Percentiles rank a stretch among this genome's conserved stretches.
phyloP scores from a whole-genome alignment of 2,888 invertebrate species.

The Agonopterix alstromeriana region DNA sequence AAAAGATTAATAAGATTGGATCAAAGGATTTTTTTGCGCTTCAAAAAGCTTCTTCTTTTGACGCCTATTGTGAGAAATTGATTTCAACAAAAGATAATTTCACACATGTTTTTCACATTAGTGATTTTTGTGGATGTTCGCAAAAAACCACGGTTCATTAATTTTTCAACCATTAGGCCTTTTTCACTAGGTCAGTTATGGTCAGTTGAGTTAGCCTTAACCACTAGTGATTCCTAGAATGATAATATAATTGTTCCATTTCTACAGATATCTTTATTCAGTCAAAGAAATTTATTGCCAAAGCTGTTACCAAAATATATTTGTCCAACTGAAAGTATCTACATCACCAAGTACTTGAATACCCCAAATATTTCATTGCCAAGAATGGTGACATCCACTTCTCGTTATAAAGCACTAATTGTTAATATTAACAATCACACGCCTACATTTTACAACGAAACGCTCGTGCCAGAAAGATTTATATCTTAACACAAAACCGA shows the following conservation, averaged over 20 bases:
- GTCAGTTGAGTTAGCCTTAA: too few species aligned
- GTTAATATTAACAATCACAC: conserved; percentile 39
- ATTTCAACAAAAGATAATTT: conserved; percentile 42
- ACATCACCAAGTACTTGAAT: conserved; percentile 14
- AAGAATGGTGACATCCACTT: conserved; percentile 43
- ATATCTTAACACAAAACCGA: conserved; percentile 49
- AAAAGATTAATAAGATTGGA: background rate
- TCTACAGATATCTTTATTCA: too few species aligned
- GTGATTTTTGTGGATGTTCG: conserved; percentile 10
- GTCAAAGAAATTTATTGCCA: too few species aligned
- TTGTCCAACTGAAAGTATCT: too few species aligned
- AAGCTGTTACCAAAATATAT: too few species aligned
- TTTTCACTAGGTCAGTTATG: too few species aligned
- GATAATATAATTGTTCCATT: too few species aligned
- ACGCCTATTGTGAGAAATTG: conserved; percentile 45
- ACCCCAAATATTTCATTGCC: conserved; percentile 16
- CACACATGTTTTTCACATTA: conserved; percentile 23
- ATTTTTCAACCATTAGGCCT: too few species aligned
- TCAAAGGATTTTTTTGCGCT: background rate
- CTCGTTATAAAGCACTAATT: conserved; percentile 29
- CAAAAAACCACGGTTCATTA: background rate
- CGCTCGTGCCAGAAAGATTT: conserved; percentile 67
- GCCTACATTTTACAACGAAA: conserved; percentile 37
- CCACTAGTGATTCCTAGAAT: too few species aligned
- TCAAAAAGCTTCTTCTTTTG: conserved; percentile 35